Percentiles rank a stretch among this genome's conserved stretches.
phyloP scores from a whole-genome alignment of 2,888 invertebrate species.

The Drosophila longiperda region DNA sequence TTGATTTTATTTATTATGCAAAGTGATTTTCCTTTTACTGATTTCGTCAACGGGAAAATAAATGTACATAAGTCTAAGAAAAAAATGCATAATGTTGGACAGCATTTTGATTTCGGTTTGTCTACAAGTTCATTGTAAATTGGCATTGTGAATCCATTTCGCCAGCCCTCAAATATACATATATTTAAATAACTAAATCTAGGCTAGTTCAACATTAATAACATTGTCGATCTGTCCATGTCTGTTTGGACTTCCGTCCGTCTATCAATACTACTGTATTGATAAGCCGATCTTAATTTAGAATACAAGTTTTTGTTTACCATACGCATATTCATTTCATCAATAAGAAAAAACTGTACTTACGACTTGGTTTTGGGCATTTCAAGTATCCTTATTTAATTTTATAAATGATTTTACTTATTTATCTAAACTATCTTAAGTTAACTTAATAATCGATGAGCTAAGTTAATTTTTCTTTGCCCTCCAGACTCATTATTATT shows the following conservation, averaged over 20 bases:
- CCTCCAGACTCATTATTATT: too few relatives aligned
- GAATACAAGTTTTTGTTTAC: background rate
- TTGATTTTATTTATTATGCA: conserved; percentile 69
- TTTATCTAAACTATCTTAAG: background rate
- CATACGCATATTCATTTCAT: too few relatives aligned
- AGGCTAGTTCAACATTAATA: background rate
- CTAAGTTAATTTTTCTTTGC: background rate
- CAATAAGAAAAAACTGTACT: background rate
- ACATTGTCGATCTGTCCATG: background rate
- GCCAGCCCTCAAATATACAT: background rate
- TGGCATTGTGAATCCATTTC: background rate
- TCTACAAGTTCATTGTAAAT: conserved; percentile 1
- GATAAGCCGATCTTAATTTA: background rate
- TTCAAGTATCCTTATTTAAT: background rate
- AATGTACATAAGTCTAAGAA: background rate
- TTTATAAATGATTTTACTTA: background rate
- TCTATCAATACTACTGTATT: background rate
- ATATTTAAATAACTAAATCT: background rate
- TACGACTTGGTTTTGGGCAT: background rate
- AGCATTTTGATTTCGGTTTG: conserved; percentile 10
- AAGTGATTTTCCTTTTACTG: conserved; percentile 65
- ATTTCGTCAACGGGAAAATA: conserved; percentile 24
- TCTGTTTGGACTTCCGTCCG: background rate
- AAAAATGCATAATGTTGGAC: conserved; percentile 5
- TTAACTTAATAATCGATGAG: background rate